Evolutionary conservation across 2,888 invertebrate species (phyloP), one percentile per base, ranked within the genome.

Genomic region (Caenorhabditis doughertyi): DNA sequence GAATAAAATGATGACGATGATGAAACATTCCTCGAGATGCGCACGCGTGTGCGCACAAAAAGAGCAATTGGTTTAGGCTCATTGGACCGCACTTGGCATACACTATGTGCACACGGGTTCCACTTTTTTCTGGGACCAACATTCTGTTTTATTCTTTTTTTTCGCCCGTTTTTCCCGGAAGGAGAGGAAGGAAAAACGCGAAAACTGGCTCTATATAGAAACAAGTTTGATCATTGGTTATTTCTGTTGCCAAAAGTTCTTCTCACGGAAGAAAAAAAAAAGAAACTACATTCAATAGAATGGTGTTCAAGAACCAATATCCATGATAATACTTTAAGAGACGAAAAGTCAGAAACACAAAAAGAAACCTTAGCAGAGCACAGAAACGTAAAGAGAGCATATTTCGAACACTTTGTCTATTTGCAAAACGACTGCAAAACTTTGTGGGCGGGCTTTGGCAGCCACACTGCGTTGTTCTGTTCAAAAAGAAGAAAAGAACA

Each of bases 61-160:
- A 77, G 77, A 77, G 77, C 77, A 77, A 77, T 77, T 77, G 77
- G 77, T 70, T 77, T 77, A 77, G 68, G 77, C 77, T 77, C 77
- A 77, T 68, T 68, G 77, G 77, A 77, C 77, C 77, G 77, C 77
- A 77, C 77, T 77, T 58, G 60, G 67, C 76, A 76, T 60, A 77
- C 77, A 77, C 60, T 60, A 77, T 53, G 62, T 53, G 77, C 68
- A 77, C 77, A 77, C 77, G 77, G 74, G 77, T 68, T 77, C 68
- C 77, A 68, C 60, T 77, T 77, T 76, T 65, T 74, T 56, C 25
- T 49, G 62, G 60, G 77, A 77, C 68, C 60, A 42, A 49, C 49
- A 70, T 62, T 68, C 62, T 68, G 18, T 67, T 53, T 62, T 47
- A 60, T 76, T 76, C 60, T 49, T 27, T 49, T 60, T 56, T 39